Conservation (phyloP, 1,140 invertebrate genomes). For the Eurosta solidaginis region DNA sequence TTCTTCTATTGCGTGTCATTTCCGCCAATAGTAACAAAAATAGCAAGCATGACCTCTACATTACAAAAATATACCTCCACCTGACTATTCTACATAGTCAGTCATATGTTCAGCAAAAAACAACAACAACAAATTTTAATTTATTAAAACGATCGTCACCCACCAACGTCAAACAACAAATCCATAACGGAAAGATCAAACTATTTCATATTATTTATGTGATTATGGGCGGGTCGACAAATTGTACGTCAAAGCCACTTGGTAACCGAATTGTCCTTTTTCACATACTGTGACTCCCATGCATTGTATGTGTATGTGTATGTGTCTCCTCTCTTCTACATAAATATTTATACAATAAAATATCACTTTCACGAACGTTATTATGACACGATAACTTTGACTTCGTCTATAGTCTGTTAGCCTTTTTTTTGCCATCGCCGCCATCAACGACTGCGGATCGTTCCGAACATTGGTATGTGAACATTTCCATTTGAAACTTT, state of each 20-base stretch:
- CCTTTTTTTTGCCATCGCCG: not conserved
- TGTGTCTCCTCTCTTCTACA: not conserved
- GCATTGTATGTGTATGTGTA: not conserved
- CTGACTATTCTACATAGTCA: too few species aligned
- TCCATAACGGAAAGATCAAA: too few species aligned
- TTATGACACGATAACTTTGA: not conserved
- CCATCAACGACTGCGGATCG: conserved; percentile 7
- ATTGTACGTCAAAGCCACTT: not conserved
- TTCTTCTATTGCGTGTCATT: too few species aligned
- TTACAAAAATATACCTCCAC: not conserved
- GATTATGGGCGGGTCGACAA: not conserved
- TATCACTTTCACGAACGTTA: conserved; percentile 21
- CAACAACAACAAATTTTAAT: too few species aligned
- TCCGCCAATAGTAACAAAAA: not conserved
- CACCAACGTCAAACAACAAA: too few species aligned
- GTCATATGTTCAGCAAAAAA: too few species aligned
- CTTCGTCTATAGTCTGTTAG: not conserved
- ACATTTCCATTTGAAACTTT: not conserved
- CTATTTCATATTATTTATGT: too few species aligned
- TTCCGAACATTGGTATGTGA: conserved; percentile 2
- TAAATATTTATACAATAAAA: not conserved
- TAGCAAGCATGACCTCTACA: not conserved
- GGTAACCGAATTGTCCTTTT: not conserved
- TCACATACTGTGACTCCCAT: not conserved
- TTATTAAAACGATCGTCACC: too few species aligned